Conservation (phyloP, 1,140 invertebrate genomes). For the Aphaenogaster ashmeadi region DNA sequence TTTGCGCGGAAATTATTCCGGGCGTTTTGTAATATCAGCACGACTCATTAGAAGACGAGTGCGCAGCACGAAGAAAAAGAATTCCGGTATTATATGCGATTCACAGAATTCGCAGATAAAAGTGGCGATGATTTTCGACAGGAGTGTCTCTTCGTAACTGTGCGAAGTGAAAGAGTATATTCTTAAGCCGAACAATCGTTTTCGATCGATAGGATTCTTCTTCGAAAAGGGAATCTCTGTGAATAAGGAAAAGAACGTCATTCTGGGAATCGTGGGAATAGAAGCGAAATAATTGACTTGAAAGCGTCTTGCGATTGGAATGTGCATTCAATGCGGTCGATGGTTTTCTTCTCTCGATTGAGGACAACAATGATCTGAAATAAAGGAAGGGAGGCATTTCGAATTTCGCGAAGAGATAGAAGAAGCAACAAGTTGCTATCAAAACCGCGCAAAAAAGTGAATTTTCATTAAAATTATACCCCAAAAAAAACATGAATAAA, state of each 20-base stretch:
- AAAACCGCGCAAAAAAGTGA: neutral
- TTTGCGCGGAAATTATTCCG: neutral
- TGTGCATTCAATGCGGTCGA: slow-evolving; percentile 27
- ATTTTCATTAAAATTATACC: neutral
- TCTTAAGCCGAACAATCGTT: neutral
- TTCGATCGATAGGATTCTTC: neutral
- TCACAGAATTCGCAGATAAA: neutral
- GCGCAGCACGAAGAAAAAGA: neutral
- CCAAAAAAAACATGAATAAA: neutral
- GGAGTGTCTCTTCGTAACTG: neutral
- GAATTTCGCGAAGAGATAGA: neutral
- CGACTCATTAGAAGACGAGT: neutral
- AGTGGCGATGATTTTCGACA: neutral
- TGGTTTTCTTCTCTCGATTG: slow-evolving; percentile 6
- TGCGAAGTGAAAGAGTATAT: neutral
- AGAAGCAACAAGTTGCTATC: neutral
- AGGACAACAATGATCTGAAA: slow-evolving; percentile 15
- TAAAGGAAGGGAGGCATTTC: neutral
- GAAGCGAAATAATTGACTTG: slow-evolving; percentile 4
- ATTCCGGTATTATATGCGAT: neutral
- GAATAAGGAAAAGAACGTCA: slow-evolving; percentile 12
- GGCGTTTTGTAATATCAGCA: neutral
- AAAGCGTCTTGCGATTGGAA: slow-evolving; percentile 33
- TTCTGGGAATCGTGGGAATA: slow-evolving; percentile 33
- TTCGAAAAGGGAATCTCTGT: neutral